Evolutionary conservation across 2,888 invertebrate species (phyloP), one percentile per base, ranked within the genome.

Genomic region (Chrysina gloriosa): DNA sequence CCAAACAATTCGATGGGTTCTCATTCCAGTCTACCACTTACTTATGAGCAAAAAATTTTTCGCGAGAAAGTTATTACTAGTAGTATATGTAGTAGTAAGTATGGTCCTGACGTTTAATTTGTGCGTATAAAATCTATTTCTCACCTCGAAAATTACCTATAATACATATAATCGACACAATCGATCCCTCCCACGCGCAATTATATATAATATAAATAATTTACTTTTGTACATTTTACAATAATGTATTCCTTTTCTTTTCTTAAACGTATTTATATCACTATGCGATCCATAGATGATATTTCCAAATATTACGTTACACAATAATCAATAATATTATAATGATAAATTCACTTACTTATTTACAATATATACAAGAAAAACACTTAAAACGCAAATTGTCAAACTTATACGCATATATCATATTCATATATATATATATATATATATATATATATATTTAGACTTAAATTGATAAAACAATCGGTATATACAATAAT

Each of bases 81-180:
- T 47, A n/a, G n/a, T n/a, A n/a, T n/a, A n/a, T n/a, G n/a, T n/a
- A n/a, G n/a, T n/a, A n/a, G n/a, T n/a, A n/a, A 25, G 21, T 45
- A 58, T 66, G 31, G 48, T 66, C 48, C 54, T 56, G 56, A 16
- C 29, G 54, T 42, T 36, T 71, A 34, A 73, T 71, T 75, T 73
- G 73, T 75, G 74, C 73, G 73, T 73, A 72, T 74, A 58, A 74
- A 76, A 76, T 72, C 72, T 74, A 72, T 73, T 73, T 64, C 67
- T 16, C 14, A 27, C 9, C 16, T 42, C 3, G 45, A 16, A 54
- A 67, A 47, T 56, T 65, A 65, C 36, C 39, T 54, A 68, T 65
- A 50, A 50, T 65, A 70, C 45, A 61, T 42, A 58, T 39, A 39
- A 23, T 58, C 14, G 48, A 65, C 58, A 68, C 42, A 25, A 6